Conservation (phyloP, 2,113 vertebrate species). For the Gobiocypris rarus region DNA sequence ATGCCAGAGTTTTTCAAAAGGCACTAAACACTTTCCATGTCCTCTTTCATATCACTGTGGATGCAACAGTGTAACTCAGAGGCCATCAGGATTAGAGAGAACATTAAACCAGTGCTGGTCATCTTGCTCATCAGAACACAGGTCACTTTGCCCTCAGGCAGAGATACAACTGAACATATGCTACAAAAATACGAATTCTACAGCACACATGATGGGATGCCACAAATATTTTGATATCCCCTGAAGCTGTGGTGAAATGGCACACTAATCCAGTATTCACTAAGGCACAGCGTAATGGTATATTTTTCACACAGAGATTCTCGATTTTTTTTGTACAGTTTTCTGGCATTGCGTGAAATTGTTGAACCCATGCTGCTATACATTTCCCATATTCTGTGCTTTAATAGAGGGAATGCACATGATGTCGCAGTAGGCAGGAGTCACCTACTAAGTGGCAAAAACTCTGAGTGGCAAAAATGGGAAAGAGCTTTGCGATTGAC, state of each 20-base stretch:
- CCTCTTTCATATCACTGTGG: slow-evolving; percentile 35
- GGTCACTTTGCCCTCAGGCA: slow-evolving; percentile 14
- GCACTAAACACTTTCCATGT: background rate
- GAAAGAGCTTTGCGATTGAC: too few relatives aligned
- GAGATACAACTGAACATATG: background rate
- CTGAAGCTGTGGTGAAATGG: background rate
- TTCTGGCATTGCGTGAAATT: background rate
- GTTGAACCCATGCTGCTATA: background rate
- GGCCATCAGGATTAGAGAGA: slow-evolving; percentile 6
- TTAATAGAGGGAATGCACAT: background rate
- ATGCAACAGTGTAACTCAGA: slow-evolving; percentile 21
- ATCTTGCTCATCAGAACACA: slow-evolving; percentile 13
- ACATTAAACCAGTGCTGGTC: slow-evolving; percentile 17
- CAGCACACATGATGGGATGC: slow-evolving; percentile 2
- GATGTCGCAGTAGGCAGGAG: too few relatives aligned
- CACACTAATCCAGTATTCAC: background rate
- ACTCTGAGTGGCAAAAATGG: too few relatives aligned
- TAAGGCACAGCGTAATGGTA: background rate
- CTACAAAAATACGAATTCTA: slow-evolving; percentile 12
- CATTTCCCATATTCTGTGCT: background rate
- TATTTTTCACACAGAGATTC: background rate
- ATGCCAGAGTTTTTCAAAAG: background rate
- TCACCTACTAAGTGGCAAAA: too few relatives aligned
- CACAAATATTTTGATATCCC: background rate
- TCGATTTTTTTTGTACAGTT: background rate